Percentiles rank a stretch among this genome's conserved stretches.
Evolutionary conservation across 1,140 invertebrate genomes (phyloP).

Genomic region (Brachionus rotundiformis): DNA sequence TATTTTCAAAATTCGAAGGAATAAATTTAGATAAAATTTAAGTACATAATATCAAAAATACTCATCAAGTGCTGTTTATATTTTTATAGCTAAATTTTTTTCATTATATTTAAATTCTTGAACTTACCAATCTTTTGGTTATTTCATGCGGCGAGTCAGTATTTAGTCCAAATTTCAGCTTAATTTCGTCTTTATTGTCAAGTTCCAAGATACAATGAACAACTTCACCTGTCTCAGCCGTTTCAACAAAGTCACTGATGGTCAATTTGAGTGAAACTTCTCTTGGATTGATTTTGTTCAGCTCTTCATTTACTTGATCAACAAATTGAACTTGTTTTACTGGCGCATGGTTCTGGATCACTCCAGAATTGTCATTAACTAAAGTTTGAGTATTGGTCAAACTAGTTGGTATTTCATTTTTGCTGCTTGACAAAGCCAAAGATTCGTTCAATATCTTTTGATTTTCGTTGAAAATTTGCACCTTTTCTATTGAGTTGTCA

Average conservation of each 20-base stretch:
- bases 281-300: neutral
- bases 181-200: conserved; percentile 49
- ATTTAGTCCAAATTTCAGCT: conserved; percentile 28
- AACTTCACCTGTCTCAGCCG: conserved; percentile 14
- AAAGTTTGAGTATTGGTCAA: neutral
- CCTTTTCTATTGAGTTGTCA: neutral
- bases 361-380: neutral
- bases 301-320: conserved; percentile 40
- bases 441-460: neutral
- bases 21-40: no score
- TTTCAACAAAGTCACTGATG: conserved; percentile 1
- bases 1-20: no score
- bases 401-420: neutral
- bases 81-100: no score
- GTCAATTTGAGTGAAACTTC: conserved; percentile 28
- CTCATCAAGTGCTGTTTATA: no score
- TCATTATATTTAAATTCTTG: no score
- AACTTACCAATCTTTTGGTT: conserved; percentile 3
- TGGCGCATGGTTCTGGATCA: neutral
- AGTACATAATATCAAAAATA: no score
- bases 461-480: conserved; percentile 8
- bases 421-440: neutral
- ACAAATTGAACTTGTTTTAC: conserved; percentile 17
- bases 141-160: conserved; percentile 25
- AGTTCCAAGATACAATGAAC: conserved; percentile 35